Percentiles rank a stretch among this genome's conserved stretches.
Conservation (phyloP, 2,888 invertebrate species). For the Microplitis manilae region DNA sequence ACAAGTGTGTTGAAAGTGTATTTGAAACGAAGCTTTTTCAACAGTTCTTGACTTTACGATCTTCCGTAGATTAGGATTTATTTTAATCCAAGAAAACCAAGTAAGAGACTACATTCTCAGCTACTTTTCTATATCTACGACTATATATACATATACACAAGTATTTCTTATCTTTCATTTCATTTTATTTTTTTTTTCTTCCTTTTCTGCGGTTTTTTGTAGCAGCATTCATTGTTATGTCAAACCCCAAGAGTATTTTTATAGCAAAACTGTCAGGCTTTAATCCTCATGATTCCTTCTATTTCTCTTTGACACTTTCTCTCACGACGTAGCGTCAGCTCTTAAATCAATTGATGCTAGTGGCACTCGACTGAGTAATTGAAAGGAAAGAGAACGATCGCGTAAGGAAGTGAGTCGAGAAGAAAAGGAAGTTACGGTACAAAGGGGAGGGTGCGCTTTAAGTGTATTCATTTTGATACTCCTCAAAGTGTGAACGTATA, state of each 20-base stretch:
- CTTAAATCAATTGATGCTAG: constrained; percentile 58
- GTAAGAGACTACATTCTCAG: constrained; percentile 3
- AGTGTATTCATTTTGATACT: background rate
- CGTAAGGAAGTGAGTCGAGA: constrained; percentile 42
- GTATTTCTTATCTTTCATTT: constrained; percentile 5
- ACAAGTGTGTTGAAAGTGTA: background rate
- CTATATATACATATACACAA: background rate
- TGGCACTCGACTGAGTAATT: constrained; percentile 53
- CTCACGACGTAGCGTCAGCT: constrained; percentile 38
- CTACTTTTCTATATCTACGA: background rate
- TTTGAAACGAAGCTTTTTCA: constrained; percentile 21
- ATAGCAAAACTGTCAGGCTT: constrained; percentile 12
- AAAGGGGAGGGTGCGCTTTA: background rate
- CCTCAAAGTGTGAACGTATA: background rate
- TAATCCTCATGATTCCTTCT: constrained; percentile 13
- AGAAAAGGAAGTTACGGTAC: background rate
- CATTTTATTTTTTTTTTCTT: constrained; percentile 24
- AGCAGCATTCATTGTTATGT: constrained; percentile 1
- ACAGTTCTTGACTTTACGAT: constrained; percentile 60
- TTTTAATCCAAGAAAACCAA: constrained; percentile 61
- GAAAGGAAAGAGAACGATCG: constrained; percentile 48
- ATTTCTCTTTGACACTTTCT: constrained; percentile 46
- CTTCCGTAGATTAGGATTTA: constrained; percentile 63
- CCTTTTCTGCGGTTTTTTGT: constrained; percentile 33
- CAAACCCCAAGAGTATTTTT: background rate